Evolutionary conservation across 2,888 invertebrate genomes (phyloP), one percentile per base, ranked within the genome.

Genomic region (Drosophila monieri): DNA sequence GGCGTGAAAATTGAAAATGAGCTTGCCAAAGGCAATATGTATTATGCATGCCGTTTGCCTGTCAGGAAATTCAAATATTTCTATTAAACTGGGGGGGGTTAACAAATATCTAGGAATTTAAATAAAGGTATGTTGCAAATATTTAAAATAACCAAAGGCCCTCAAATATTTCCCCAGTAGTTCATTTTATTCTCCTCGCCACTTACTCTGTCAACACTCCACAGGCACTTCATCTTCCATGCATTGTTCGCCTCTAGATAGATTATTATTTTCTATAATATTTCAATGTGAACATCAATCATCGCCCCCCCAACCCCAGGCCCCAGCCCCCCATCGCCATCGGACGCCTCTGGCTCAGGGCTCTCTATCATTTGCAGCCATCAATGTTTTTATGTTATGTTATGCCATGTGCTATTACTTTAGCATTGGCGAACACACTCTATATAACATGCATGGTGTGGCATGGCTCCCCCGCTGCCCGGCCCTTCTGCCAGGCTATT

Each of bases 341-440:
- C 2, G 46, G 18, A n/a, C 57, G 37, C 49, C 54, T 10, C 53
- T 59, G 54, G 15, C 56, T 9, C 39, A 21, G 25, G 49, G 51
- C 55, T 41, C 68, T 58, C 64, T 81, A 80, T 83, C 80, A 75
- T 68, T 77, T 54, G 60, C 69, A 81, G 80, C 64, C 79, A 79
- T 85, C 85, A 84, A 84, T 85, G 79, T 85, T 85, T 85, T 81
- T 78, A 80, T 74, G 72, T 61, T 71, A 57, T 72, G 60, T 64
- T 77, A 59, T 79, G 76, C 77, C 72, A 79, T 85, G 85, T 85
- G 85, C 84, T 80, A 85, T 85, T 80, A 85, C 83, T 85, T 83
- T 74, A 79, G 76, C 78, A 80, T 78, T 80, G 83, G 66, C 83
- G 78, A 37, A 71, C 83, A 80, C 41, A 37, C 73, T 41, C 39